Evolutionary conservation across 30 jellyfish, hydroid and myxozoan species (phyloP).

Genomic region (Aurelia sp.): DNA sequence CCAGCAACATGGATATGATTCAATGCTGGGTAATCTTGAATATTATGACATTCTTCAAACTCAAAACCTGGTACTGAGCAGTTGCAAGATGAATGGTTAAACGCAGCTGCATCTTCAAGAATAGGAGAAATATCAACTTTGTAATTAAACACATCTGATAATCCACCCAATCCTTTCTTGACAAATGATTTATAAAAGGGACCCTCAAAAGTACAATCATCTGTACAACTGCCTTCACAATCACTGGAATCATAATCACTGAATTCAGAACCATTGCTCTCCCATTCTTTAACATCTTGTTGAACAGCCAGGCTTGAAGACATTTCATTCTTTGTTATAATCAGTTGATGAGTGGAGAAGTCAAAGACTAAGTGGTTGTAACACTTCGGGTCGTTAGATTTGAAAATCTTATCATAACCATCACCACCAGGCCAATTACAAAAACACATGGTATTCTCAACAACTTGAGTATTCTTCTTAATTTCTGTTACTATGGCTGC

Average conservation of each 20-base stretch:
- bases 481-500: conserved; percentile 32
- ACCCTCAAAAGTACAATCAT: background rate
- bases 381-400: conserved; percentile 17
- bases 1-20: conserved; percentile 78
- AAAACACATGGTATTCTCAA: conserved; percentile 25
- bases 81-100: conserved; percentile 76
- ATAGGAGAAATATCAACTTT: conserved; percentile 48
- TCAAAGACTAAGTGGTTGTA: conserved; percentile 67
- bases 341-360: conserved; percentile 32
- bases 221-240: background rate
- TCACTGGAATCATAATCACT: no score
- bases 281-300: background rate
- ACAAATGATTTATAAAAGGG: no score
- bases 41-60: conserved; percentile 37
- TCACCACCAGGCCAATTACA: conserved; percentile 71
- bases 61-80: conserved; percentile 48
- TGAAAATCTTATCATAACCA: conserved; percentile 11
- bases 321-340: background rate
- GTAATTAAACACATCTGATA: conserved; percentile 6
- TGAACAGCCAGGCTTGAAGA: background rate
- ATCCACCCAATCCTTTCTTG: background rate
- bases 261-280: no score
- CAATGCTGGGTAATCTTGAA: conserved; percentile 66
- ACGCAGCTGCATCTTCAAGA: conserved; percentile 22
- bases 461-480: background rate